Evolutionary conservation across 1,140 invertebrate species (phyloP).

Genomic region (Drosophila pandora): DNA sequence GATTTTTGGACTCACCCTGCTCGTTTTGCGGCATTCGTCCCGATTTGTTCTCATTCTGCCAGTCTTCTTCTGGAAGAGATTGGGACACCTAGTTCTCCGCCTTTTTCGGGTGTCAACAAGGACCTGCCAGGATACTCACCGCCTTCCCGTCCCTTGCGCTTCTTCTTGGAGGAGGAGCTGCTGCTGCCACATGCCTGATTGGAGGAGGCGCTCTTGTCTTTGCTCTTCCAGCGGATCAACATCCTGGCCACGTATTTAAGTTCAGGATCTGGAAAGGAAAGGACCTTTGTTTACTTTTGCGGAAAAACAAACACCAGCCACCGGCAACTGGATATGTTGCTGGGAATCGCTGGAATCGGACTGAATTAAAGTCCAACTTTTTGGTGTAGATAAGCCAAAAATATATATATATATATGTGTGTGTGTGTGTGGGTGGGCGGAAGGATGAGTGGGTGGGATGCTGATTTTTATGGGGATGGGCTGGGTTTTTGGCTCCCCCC

Average conservation of each 20-base stretch:
- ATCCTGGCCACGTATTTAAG: conserved; percentile 70
- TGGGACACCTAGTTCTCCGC: not conserved
- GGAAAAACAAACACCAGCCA: not conserved
- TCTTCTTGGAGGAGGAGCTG: conserved; percentile 85
- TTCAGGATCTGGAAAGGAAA: conserved; percentile 45
- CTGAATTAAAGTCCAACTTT: not conserved
- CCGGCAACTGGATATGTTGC: not conserved
- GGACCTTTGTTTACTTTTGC: conserved; percentile 1
- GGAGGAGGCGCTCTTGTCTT: conserved; percentile 85
- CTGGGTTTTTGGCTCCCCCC: not conserved
- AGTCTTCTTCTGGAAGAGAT: conserved; percentile 78
- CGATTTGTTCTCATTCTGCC: conserved; percentile 83
- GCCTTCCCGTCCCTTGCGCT: conserved; percentile 86
- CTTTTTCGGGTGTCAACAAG: not conserved
- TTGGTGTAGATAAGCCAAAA: conserved; percentile 6
- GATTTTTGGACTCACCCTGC: conserved; percentile 57
- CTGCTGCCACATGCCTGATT: conserved; percentile 71
- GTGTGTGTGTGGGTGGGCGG: not conserved
- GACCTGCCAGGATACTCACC: conserved; percentile 48
- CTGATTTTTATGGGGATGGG: not conserved
- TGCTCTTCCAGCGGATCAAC: conserved; percentile 86
- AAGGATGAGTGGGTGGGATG: not conserved
- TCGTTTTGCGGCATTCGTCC: conserved; percentile 72
- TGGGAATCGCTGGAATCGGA: not conserved
- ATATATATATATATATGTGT: not conserved